A percentile compares a stretch with the other conserved stretches of the same genome.
Evolutionary conservation across 2,888 invertebrate genomes (phyloP).

Genomic region (Kryphioiulus occultus): DNA sequence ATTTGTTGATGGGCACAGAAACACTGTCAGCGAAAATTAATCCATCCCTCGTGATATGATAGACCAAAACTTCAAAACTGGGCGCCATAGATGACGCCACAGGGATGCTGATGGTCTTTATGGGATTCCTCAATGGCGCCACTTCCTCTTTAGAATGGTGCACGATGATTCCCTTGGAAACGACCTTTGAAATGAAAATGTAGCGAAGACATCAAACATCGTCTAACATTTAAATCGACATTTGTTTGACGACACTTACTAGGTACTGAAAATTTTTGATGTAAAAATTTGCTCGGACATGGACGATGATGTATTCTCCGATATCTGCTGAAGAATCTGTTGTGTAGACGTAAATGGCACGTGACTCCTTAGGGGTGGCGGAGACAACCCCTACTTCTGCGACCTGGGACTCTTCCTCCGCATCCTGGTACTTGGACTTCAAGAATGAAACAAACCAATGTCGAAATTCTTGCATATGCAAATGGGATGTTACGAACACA

Average conservation of each 20-base stretch:
- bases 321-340: conserved; percentile 64
- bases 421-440: conserved; percentile 56
- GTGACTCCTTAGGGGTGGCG: conserved; percentile 58
- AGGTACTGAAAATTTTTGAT: conserved; percentile 66
- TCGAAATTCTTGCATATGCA: not conserved
- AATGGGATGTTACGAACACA: conserved; percentile 22
- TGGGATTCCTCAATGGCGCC: conserved; percentile 59
- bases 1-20: conserved; percentile 67
- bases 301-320: conserved; percentile 68
- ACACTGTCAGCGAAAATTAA: conserved; percentile 67
- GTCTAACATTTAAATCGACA: not conserved
- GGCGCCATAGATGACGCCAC: conserved; percentile 69
- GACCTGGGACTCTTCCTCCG: conserved; percentile 55
- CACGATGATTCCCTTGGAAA: conserved; percentile 66
- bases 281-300: conserved; percentile 65
- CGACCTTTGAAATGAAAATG: conserved; percentile 60
- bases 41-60: conserved; percentile 63
- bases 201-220: too few species aligned
- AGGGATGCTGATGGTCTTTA: conserved; percentile 66
- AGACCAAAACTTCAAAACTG: conserved; percentile 66
- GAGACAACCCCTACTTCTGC: conserved; percentile 55
- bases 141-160: conserved; percentile 60
- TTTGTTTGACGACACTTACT: conserved; percentile 61
- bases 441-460: conserved; percentile 47
- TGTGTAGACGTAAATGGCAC: conserved; percentile 64